These are phyloP conservation scores for Bucorvus abyssinicus DNA, from an alignment of 2,797 vertebrate genomes.

Conservation along the genomic window DNA sequence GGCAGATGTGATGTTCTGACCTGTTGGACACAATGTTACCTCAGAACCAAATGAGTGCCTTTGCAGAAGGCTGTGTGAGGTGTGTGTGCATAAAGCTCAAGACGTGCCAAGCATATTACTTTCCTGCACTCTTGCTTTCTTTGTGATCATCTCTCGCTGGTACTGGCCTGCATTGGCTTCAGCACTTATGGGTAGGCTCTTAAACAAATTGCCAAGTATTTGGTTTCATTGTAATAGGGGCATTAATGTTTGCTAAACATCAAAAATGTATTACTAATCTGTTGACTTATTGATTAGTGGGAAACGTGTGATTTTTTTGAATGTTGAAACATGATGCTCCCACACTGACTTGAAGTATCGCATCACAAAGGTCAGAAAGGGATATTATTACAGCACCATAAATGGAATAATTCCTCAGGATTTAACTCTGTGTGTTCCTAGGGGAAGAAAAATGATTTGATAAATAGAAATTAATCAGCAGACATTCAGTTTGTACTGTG, in stretches of 20 bases:
- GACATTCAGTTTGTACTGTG: neutral
- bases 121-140: neutral
- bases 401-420: neutral
- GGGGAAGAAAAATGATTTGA: constrained; percentile 14
- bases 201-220: constrained; percentile 68
- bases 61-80: neutral
- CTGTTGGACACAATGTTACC: neutral
- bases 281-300: constrained; percentile 63
- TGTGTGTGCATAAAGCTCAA: neutral
- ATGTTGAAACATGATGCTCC: neutral
- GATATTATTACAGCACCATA: neutral
- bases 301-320: constrained; percentile 14
- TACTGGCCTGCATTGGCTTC: constrained; percentile 26
- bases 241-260: constrained; percentile 68
- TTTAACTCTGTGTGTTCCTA: constrained; percentile 32
- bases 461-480: constrained; percentile 6
- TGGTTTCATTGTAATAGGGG: constrained; percentile 56
- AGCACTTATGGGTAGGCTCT: constrained; percentile 46
- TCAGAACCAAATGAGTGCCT: neutral
- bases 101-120: neutral
- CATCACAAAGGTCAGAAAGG: neutral
- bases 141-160: constrained; percentile 27
- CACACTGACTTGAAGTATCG: neutral
- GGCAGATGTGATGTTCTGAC: neutral
- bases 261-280: constrained; percentile 64